These are phyloP conservation scores for Diorhabda carinulata DNA, from an alignment of 1,140 invertebrate species.

Conservation along the genomic window DNA sequence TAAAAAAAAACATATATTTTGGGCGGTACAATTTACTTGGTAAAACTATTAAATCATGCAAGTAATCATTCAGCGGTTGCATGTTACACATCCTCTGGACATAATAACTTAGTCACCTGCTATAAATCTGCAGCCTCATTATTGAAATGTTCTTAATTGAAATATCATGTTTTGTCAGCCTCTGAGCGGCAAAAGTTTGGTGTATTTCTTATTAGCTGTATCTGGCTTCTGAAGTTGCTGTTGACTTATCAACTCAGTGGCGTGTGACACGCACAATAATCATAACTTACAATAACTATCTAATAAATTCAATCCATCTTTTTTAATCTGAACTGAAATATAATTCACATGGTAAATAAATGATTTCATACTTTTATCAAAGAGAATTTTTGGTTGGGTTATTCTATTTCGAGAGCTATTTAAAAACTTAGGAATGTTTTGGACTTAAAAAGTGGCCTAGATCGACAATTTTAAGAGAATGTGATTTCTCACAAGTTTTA, in stretches of 20 bases:
- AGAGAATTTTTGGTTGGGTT: too few relatives aligned
- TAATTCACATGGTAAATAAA: too few relatives aligned
- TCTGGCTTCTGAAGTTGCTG: not conserved
- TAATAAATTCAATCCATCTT: too few relatives aligned
- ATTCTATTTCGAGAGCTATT: too few relatives aligned
- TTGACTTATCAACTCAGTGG: not conserved
- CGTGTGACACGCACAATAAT: not conserved
- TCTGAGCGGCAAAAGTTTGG: conserved; percentile 1
- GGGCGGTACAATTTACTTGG: not conserved
- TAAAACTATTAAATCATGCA: conserved; percentile 14
- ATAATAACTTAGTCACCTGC: conserved; percentile 12
- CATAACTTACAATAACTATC: too few relatives aligned
- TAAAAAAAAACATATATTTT: too few relatives aligned
- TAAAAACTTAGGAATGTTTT: too few relatives aligned
- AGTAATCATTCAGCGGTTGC: conserved; percentile 14
- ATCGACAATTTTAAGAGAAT: too few relatives aligned
- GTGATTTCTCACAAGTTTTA: too few relatives aligned
- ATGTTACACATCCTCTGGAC: conserved; percentile 13
- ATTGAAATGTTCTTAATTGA: conserved; percentile 11
- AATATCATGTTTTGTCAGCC: conserved; percentile 15
- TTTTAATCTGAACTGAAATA: too few relatives aligned
- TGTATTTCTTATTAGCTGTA: not conserved
- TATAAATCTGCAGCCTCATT: conserved; percentile 15
- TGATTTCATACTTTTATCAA: too few relatives aligned
- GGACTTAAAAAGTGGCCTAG: too few relatives aligned